Evolutionary conservation across 2,797 vertebrate species (phyloP), one percentile per base, ranked within the genome.

Genomic region (Sebastes matsubarae): DNA sequence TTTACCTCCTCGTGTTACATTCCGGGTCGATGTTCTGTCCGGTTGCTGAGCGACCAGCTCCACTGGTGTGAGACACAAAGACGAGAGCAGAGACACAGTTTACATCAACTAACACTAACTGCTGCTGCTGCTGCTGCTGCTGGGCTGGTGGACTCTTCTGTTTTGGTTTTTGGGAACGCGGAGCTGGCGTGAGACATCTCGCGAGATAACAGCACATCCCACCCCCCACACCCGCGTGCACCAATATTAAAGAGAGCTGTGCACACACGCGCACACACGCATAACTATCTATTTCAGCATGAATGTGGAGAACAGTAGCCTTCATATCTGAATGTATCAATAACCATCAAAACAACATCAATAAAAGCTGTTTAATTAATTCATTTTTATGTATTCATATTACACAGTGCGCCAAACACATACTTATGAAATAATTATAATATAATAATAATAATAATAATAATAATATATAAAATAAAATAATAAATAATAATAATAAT

Each of bases 1-100:
- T 30, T 88, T 92, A 91, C 89, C 91, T 87, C 14, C 30, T 74
- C 22, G 16, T 16, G 71, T 74, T 64, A 77, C 89, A 89, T 92
- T 69, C 81, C 65, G 27, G 1, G 9, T 13, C 2, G 11, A 24
- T 5, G 38, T 34, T 64, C 18, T 34, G 20, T 11, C 18, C 29
- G 7, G 18, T 4, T 16, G n/a, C 4, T 36, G 5, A 50, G 72
- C 4, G 5, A 14, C 46, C 29, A 25, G n/a, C 14, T 4, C 7
- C 13, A 36, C 1, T 8, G 1, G 2, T 10, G 6, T 18, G 6
- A 22, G 22, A 29, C 22, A 1, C 11, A 34, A 34, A 16, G 3
- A 8, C 2, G 8, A 3, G 8, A 1, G 32, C 18, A 16, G 58
- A 60, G 61, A 72, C 16, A 14, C 20, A 8, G 13, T 14, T 57